Evolutionary conservation across 2,888 invertebrate genomes (phyloP), one percentile per base, ranked within the genome.

Genomic region (Cosmia trapezina): DNA sequence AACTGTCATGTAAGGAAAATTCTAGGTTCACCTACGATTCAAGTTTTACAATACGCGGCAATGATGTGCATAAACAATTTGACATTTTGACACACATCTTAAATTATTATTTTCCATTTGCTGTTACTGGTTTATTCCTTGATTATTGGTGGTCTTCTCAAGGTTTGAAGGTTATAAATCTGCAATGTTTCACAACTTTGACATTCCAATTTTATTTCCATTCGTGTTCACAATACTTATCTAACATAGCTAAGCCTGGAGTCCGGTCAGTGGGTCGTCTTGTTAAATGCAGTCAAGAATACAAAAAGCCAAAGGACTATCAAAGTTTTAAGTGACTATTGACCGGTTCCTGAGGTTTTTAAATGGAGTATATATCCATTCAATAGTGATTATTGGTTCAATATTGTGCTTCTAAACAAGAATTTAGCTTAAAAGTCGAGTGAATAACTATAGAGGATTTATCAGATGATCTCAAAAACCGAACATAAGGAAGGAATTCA

Each of bases 1-100:
- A 87, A 82, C 88, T 90, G 90, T 90, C 90, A 89, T 88, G 83
- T 83, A 65, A 89, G 83, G 92, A 93, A 93, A 89, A 90, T 93
- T 94, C 93, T 93, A 91, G 86, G 93, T 90, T 89, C 76, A 80
- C 81, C 79, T 80, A 68, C 83, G 78, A 77, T 70, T 85, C 73
- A 69, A 76, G 78, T 79, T 81, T 66, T 77, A 60, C 70, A 68
- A 72, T 71, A 73, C 75, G 82, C 73, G 73, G 69, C 75, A 84
- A 77, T 54, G 62, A 63, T 69, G 64, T 73, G 63, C 76, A 9
- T 62, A 67, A 57, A 78, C 60, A 70, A 67, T 62, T 71, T 70
- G 59, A 68, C 47, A 69, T 53, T 70, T 63, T 22, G 69, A 45
- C 66, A 68, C 28, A 64, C 19, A 56, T 64, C 28, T 62, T 61